Evolutionary conservation across 1,140 invertebrate species (phyloP), one percentile per base, ranked within the genome.

Genomic region (Anoplophora glabripennis): DNA sequence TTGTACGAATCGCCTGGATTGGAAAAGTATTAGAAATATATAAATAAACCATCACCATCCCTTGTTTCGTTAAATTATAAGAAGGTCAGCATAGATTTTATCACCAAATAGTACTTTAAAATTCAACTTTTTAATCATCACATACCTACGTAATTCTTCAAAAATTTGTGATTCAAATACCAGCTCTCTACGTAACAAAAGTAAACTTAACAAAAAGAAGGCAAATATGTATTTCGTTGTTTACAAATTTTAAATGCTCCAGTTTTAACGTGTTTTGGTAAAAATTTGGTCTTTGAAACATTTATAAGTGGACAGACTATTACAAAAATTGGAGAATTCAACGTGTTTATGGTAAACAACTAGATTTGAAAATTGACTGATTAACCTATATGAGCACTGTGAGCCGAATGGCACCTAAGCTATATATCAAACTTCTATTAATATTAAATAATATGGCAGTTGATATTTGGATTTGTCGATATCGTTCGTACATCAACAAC

Each of bases 321-420:
- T 28, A 28, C 2, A 28, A 28, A 28, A 28, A 28, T 3, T 28
- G 3, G 21, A 3, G 21, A 28, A 28, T 28, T 28, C 5, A 3
- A 5, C 21, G 5, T 2, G 5, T 28, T 28, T 28, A 28, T 28
- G 5, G 21, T 28, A 28, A 28, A 28, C 21, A 5, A 28, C 21
- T 28, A 28, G 5, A 28, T 28, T 2, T 28, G 21, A 28, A 28
- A 28, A 28, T 3, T 28, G 21, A 28, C 21, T 5, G 21, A 28
- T 28, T 28, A 56, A 54, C 37, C 34, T 56, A 57, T 44, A 55
- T 59, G 61, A 59, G 57, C 57, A 63, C 28, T 54, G 38, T 56
- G 34, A 59, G 57, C 61, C 61, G 48, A 53, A 63, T 63, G 61
- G 61, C 61, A 63, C 61, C 53, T 59, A 56, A 59, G 54, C 60